Conservation (phyloP, 2,797 vertebrate genomes). For the Notolepis coatsorum region DNA sequence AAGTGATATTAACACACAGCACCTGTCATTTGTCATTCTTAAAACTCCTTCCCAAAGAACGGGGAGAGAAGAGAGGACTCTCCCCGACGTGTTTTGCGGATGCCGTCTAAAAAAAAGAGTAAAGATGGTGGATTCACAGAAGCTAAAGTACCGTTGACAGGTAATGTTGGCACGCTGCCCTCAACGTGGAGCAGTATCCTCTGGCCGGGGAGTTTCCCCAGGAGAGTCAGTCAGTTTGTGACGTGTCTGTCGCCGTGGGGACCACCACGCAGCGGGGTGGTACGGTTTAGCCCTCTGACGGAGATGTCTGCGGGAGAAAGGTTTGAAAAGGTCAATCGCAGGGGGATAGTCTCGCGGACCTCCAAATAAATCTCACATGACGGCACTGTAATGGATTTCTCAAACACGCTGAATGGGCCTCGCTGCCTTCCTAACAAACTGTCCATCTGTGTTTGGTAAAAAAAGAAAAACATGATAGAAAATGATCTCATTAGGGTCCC, state of each 20-base stretch:
- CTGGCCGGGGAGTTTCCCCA: conserved; percentile 60
- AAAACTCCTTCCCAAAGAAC: background rate
- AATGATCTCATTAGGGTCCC: no score
- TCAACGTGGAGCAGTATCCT: conserved; percentile 69
- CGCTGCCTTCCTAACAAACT: no score
- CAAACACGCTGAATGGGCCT: background rate
- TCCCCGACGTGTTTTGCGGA: background rate
- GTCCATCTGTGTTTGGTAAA: no score
- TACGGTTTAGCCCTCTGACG: conserved; percentile 73
- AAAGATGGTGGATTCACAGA: conserved; percentile 10
- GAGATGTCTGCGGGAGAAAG: conserved; percentile 71
- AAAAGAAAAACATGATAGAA: no score
- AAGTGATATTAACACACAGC: background rate
- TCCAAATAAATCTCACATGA: background rate
- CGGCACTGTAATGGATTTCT: background rate
- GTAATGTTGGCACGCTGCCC: conserved; percentile 68
- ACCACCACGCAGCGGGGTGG: conserved; percentile 50
- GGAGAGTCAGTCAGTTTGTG: conserved; percentile 56
- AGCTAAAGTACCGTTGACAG: conserved; percentile 71
- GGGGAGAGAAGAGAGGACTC: background rate
- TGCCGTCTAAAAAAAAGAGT: conserved; percentile 2
- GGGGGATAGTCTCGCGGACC: background rate
- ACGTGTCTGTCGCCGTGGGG: conserved; percentile 8
- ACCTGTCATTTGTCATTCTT: conserved; percentile 2
- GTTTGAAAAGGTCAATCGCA: background rate